phyloP scores from a whole-genome alignment of 2,888 invertebrate species.

The Pammene fasciana region DNA sequence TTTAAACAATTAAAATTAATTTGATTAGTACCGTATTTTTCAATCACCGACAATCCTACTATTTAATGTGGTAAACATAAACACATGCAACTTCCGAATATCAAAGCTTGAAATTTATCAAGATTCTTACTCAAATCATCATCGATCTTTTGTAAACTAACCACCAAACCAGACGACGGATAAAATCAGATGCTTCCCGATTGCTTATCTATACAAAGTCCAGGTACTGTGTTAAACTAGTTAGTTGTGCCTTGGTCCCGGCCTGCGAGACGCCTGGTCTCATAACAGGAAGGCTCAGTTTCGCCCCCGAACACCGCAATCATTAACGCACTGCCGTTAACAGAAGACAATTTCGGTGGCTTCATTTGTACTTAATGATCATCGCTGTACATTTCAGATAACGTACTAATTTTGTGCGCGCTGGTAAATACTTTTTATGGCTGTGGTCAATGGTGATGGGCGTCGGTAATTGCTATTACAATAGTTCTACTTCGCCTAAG shows the following conservation, averaged over 20 bases:
- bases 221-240: constrained; percentile 20
- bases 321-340: constrained; percentile 67
- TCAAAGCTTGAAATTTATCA: not conserved
- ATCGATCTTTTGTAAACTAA: constrained; percentile 1
- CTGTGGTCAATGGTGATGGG: constrained; percentile 34
- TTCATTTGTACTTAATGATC: constrained; percentile 58
- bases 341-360: constrained; percentile 61
- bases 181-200: not conserved
- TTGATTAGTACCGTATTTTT: too few species aligned
- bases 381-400: constrained; percentile 56
- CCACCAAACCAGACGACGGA: not conserved
- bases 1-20: too few species aligned
- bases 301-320: constrained; percentile 65
- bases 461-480: constrained; percentile 39
- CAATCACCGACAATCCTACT: too few species aligned
- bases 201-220: constrained; percentile 11
- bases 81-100: not conserved
- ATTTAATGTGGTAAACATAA: too few species aligned
- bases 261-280: constrained; percentile 53
- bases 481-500: constrained; percentile 43
- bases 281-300: constrained; percentile 76
- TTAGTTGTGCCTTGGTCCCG: constrained; percentile 41
- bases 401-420: constrained; percentile 40
- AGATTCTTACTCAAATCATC: not conserved
- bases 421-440: constrained; percentile 36